Percentiles rank a stretch among this genome's conserved stretches.
Conservation (phyloP, 2,888 invertebrate genomes). For the Aspidapion aeneum region DNA sequence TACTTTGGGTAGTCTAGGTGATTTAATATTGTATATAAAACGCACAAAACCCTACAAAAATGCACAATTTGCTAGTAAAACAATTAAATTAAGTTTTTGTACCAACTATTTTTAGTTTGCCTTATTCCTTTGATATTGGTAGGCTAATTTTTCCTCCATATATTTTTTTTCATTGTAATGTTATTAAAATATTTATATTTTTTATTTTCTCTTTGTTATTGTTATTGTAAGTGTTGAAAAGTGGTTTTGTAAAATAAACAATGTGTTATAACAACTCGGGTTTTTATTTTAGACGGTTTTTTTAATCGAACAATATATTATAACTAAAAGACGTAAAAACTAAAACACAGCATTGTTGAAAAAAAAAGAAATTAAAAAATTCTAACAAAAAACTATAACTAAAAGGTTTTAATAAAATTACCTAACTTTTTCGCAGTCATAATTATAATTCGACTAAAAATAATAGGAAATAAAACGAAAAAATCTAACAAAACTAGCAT, state of each 20-base stretch:
- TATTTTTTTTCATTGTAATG: no score
- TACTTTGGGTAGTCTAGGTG: no score
- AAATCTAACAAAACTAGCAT: not conserved
- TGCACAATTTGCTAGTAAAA: no score
- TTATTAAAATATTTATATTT: no score
- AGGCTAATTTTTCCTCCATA: no score
- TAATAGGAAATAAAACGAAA: not conserved
- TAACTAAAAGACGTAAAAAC: not conserved
- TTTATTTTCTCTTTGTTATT: no score
- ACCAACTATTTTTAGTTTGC: no score
- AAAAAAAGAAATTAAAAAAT: slow-evolving; percentile 4
- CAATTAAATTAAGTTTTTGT: no score
- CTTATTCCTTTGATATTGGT: no score
- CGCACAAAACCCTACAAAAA: no score
- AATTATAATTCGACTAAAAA: not conserved
- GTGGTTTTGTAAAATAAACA: not conserved
- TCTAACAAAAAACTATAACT: slow-evolving; percentile 8
- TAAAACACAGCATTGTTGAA: slow-evolving; percentile 1
- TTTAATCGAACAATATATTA: not conserved
- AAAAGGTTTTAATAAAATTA: not conserved
- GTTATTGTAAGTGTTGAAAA: no score
- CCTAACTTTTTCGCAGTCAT: not conserved
- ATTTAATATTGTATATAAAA: no score
- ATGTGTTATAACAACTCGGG: not conserved
- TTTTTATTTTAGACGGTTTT: not conserved